These are phyloP conservation scores for Rhabdornis inornatus DNA, from an alignment of 2,113 vertebrate species.

Conservation along the genomic window DNA sequence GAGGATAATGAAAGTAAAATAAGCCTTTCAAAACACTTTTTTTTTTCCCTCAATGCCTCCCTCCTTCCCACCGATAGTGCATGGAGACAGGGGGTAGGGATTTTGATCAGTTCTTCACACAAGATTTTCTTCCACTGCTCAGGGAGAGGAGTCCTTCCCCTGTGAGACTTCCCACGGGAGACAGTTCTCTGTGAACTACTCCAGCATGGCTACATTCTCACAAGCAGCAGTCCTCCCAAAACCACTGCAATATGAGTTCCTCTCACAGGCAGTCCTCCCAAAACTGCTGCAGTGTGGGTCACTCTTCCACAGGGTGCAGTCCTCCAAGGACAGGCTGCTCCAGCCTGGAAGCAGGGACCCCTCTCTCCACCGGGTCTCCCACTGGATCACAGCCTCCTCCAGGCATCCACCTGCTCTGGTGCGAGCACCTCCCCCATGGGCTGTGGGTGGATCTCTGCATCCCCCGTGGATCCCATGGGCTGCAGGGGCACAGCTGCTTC, in stretches of 20 bases:
- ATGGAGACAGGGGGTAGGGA: rapidly evolving
- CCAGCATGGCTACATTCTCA: neutral
- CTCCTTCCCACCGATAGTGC: neutral
- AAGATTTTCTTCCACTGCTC: neutral
- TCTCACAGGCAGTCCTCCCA: neutral
- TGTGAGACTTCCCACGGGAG: neutral
- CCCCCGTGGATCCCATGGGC: rapidly evolving
- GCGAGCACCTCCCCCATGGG: rapidly evolving
- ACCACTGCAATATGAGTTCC: neutral
- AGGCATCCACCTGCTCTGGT: rapidly evolving
- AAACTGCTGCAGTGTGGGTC: rapidly evolving
- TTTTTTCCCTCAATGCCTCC: neutral
- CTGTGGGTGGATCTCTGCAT: neutral
- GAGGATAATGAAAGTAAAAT: neutral
- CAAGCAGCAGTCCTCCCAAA: neutral
- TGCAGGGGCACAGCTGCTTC: neutral
- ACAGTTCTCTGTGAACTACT: neutral
- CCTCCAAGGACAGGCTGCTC: neutral
- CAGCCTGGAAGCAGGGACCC: neutral
- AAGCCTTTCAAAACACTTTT: neutral
- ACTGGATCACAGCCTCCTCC: neutral
- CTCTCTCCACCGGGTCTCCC: rapidly evolving
- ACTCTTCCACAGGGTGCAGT: neutral
- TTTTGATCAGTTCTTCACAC: neutral
- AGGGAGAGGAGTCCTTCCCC: neutral